Evolutionary conservation across 92 coral and sea anemone species (phyloP).

Genomic region (Blastomussa wellsi): DNA sequence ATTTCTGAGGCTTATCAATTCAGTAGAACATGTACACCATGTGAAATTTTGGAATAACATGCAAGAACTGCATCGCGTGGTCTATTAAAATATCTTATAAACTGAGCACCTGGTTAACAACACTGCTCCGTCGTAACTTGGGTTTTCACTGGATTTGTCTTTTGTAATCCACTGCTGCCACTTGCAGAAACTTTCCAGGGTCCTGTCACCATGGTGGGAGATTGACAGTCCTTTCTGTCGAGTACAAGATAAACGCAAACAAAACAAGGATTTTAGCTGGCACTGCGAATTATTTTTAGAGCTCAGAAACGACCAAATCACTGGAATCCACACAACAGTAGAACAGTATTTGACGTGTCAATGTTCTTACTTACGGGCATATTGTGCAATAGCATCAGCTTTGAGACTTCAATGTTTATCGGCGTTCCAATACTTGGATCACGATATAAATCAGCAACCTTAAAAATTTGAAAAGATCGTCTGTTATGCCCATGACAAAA

Average conservation of each 20-base stretch:
- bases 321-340: neutral
- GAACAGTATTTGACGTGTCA: too few species aligned
- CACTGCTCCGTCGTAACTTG: slow-evolving; percentile 83
- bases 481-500: neutral
- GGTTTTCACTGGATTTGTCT: slow-evolving; percentile 53
- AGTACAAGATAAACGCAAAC: neutral
- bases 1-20: too few species aligned
- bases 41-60: too few species aligned
- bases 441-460: slow-evolving; percentile 85
- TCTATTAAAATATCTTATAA: too few species aligned
- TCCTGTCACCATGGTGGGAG: slow-evolving; percentile 75
- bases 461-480: neutral
- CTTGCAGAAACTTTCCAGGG: slow-evolving; percentile 89
- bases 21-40: too few species aligned
- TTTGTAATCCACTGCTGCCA: slow-evolving; percentile 87
- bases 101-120: slow-evolving; percentile 76
- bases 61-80: too few species aligned
- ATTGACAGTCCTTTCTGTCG: slow-evolving; percentile 75
- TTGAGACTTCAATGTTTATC: slow-evolving; percentile 78
- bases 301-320: neutral
- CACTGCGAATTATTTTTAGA: neutral
- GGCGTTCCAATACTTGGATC: slow-evolving; percentile 80
- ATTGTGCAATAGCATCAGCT: slow-evolving; percentile 71
- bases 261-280: neutral
- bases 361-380: slow-evolving; percentile 62